Base-by-base conservation (phyloP, 2,797 vertebrate genomes). In the Gallinago nigripennis region DNA sequence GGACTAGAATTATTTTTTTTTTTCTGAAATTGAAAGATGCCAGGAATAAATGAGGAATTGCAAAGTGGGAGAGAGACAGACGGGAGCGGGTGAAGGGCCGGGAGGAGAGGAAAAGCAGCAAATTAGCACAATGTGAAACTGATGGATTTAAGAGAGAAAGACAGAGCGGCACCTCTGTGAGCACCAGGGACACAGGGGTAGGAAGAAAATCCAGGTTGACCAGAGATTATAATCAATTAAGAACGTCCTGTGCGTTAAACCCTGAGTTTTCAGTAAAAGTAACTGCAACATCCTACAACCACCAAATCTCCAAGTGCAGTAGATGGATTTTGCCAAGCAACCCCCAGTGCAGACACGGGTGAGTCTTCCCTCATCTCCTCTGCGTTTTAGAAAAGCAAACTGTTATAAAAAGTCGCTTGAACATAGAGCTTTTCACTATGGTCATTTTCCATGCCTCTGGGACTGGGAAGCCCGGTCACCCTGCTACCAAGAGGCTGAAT, bases 21-120 rank as follows among this genome's bases (percentile, higher is more conserved):
- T 41, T 72, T 3, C 84, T 71, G 57, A 81, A 93, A 65, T 33
- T 90, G 76, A 90, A 83, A 76, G 72, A 64, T 79, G 94, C 87
- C 96, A 94, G 90, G 83, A 95, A 91, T 88, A 94, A 90, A 95
- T 88, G 93, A 92, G 65, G 91, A 92, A 95, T 83, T 92, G 77
- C 23, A 54, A 92, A 91, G 85, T 65, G 65, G 94, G 88, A 94
- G 90, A 86, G 76, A 94, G 65, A 81, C 24, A 28, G n/a, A 63
- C 81, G 77, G 90, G 76, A 92, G 58, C 1, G 0, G 0, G 3
- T 30, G 0, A 16, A 90, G 69, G 82, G 82, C 72, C 0, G 0
- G 58, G 75, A 85, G 56, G 23, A 58, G 63, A 45, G 72, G 46
- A 69, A 85, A 92, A 78, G 57, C 78, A 61, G 91, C 86, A 96